phyloP scores from a whole-genome alignment of 2,113 vertebrate genomes.

The Perccottus glenii region DNA sequence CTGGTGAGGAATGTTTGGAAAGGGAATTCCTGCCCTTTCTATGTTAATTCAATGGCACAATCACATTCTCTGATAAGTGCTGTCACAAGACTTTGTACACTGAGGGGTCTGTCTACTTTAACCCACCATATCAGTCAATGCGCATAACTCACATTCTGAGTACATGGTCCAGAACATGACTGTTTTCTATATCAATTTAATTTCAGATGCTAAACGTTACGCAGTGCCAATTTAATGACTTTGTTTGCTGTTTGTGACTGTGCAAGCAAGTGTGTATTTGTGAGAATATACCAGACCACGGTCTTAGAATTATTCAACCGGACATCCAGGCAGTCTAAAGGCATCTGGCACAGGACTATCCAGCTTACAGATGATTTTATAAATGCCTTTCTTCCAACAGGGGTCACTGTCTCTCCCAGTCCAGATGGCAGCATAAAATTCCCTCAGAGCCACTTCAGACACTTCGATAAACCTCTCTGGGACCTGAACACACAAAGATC shows the following conservation, averaged over 20 bases:
- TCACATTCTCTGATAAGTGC: constrained; percentile 47
- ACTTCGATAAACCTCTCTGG: constrained; percentile 98
- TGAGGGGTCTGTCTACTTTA: neutral
- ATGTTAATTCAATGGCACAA: constrained; percentile 37
- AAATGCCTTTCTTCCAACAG: constrained; percentile 99
- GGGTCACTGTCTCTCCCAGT: constrained; percentile 97
- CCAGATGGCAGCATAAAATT: constrained; percentile 99
- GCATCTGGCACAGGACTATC: constrained; percentile 97
- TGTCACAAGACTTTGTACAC: constrained; percentile 56
- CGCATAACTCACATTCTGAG: neutral
- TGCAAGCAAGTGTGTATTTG: constrained; percentile 36
- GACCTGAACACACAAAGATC: constrained; percentile 79
- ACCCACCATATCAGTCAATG: constrained; percentile 1
- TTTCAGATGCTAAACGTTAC: too few relatives aligned
- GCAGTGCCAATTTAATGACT: neutral
- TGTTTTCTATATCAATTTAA: too few relatives aligned
- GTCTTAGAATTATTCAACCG: constrained; percentile 79
- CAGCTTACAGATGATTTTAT: constrained; percentile 99
- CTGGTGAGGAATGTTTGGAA: constrained; percentile 36
- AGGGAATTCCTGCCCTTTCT: constrained; percentile 35
- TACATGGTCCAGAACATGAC: too few relatives aligned
- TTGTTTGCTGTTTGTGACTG: constrained; percentile 2
- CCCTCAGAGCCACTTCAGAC: constrained; percentile 95
- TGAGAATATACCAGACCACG: neutral
- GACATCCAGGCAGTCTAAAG: constrained; percentile 98